phyloP scores from a whole-genome alignment of 30 jellyfish, hydroid and myxozoan genomes.

The Hydractinia echinata region DNA sequence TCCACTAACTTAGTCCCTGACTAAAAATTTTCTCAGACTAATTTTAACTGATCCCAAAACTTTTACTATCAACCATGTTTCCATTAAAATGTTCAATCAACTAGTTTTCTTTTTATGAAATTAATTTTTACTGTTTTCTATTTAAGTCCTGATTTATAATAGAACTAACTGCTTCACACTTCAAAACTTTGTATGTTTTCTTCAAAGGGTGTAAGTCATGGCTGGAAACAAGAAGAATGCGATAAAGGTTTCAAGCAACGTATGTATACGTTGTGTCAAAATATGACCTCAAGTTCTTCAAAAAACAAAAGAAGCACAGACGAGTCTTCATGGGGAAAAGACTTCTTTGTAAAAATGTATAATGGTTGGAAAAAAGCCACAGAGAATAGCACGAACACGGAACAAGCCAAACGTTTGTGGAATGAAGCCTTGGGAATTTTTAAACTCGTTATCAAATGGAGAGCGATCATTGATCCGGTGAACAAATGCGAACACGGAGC shows the following conservation, averaged over 20 bases:
- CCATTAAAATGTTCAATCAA: no score
- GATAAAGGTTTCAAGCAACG: not conserved
- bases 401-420: not conserved
- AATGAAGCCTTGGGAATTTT: not conserved
- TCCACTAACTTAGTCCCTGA: no score
- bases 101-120: no score
- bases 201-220: not conserved
- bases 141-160: no score
- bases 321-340: not conserved
- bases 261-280: not conserved
- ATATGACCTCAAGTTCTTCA: not conserved
- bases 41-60: no score
- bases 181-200: not conserved
- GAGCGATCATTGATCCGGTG: not conserved
- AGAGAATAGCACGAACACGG: constrained; percentile 11
- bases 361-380: constrained; percentile 6
- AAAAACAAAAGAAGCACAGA: no score
- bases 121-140: no score
- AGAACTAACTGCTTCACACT: no score
- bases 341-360: not conserved
- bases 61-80: no score
- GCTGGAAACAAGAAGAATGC: constrained; percentile 11
- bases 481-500: not conserved
- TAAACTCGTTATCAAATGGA: not conserved
- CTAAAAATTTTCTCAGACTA: no score